A percentile compares a stretch with the other conserved stretches of the same genome.
Evolutionary conservation across 2,888 invertebrate genomes (phyloP).

Genomic region (Hypomecis atomaria): DNA sequence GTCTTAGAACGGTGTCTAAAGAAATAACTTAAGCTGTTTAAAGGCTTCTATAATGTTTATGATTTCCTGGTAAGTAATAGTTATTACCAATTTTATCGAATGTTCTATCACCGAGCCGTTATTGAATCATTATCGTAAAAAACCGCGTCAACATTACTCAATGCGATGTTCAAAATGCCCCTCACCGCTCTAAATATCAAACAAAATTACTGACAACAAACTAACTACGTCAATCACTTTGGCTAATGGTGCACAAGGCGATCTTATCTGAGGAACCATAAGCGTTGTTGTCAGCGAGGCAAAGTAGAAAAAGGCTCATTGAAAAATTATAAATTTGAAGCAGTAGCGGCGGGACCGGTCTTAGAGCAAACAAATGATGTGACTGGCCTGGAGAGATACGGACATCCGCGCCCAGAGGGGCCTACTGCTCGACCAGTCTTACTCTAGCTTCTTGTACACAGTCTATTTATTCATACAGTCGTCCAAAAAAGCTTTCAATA

Average conservation of each 20-base stretch:
- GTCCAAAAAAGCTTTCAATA: no score
- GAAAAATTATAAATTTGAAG: slow-evolving; percentile 72
- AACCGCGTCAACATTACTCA: slow-evolving; percentile 66
- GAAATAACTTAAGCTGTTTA: slow-evolving; percentile 2
- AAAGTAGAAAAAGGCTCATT: slow-evolving; percentile 65
- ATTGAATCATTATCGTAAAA: slow-evolving; percentile 46
- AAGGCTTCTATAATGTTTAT: slow-evolving; percentile 6
- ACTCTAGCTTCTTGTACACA: neutral
- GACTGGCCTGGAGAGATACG: slow-evolving; percentile 51
- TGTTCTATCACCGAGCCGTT: slow-evolving; percentile 18
- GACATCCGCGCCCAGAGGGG: slow-evolving; percentile 59
- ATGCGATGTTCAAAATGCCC: slow-evolving; percentile 56
- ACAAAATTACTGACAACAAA: slow-evolving; percentile 82
- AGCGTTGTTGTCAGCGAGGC: slow-evolving; percentile 78
- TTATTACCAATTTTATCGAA: slow-evolving; percentile 23
- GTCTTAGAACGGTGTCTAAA: no score
- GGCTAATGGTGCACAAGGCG: slow-evolving; percentile 78
- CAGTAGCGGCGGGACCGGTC: slow-evolving; percentile 64
- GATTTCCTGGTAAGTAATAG: slow-evolving; percentile 16
- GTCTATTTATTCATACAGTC: no score
- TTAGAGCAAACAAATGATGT: slow-evolving; percentile 65
- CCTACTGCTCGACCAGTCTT: slow-evolving; percentile 15
- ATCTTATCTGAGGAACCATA: slow-evolving; percentile 74
- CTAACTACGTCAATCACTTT: slow-evolving; percentile 82
- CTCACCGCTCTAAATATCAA: slow-evolving; percentile 75